Base-by-base conservation (phyloP, 2,888 invertebrate species). In the Eupithecia insigniata region DNA sequence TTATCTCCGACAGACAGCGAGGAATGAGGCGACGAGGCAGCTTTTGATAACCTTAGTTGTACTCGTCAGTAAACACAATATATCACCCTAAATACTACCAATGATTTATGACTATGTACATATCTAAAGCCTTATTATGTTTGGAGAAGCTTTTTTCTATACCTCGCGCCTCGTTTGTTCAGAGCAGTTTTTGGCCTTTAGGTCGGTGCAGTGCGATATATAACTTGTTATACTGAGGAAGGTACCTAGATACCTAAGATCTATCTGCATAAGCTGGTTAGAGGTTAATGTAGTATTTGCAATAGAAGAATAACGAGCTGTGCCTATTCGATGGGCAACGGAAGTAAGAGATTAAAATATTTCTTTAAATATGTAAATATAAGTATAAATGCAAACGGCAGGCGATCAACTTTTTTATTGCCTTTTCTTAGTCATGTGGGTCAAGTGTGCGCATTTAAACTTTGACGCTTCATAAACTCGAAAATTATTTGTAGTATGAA, bases 1-100 rank as follows among this genome's bases (percentile, higher is more conserved):
- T 90, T 90, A 90, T 90, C 90, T 85, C 78, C 79, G 83, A 80
- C 80, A 82, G 80, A 75, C 90, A 90, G 88, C 83, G 71, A 71
- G 79, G 80, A 75, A 79, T 82, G 77, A 75, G 79, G 79, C 73
- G 72, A 65, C 76, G 71, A 71, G 69, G 65, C 71, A 71, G 71
- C 69, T 71, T 71, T 71, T 71, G 74, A 72, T 74, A 74, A 69
- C 69, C 71, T 74, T 74, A 69, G 71, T 26, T 39, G 16, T 22
- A 64, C 36, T 55, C 55, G 26, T 55, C 55, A 26, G 36, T 69
- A 74, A 67, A 74, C 69, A 71, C 46, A 71, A 71, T 67, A 58
- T 69, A 71, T 69, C 71, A 71, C 69, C 66, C 68, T 43, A 70
- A 69, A 70, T 71, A 69, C 69, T 67, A 39, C 69, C 60, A 51